Base-by-base conservation (phyloP, 2,888 invertebrate species). In the Spialia ferax region DNA sequence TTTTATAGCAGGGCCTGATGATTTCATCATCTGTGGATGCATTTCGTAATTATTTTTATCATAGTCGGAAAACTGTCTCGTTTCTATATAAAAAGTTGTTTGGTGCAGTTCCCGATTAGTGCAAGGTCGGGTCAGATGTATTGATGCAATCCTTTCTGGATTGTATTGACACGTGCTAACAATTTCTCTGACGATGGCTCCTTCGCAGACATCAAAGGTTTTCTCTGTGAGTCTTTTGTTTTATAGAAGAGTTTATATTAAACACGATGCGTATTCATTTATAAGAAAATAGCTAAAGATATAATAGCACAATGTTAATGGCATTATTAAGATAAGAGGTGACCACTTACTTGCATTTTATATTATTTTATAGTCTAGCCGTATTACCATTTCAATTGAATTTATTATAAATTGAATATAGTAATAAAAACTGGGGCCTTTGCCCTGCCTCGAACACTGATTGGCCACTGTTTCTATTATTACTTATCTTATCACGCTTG, bases 381-480 rank as follows among this genome's bases (percentile, higher is more conserved):
- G n/a, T 10, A 29, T 45, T 57, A 22, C 45, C 20, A 29, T 29
- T 60, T 11, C 18, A 57, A 29, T 35, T 64, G 35, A 57, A 35
- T 64, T 64, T 15, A 50, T 57, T 64, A 32, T 48, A 26, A 35
- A 57, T 64, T 57, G 35, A 57, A 35, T 50, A n/a, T n/a, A n/a
- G n/a, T n/a, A 50, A 48, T 32, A 48, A 32, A 50, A 32, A 32
- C 56, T 48, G 18, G 35, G 50, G 50, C 57, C 57, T 50, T 64
- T 64, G 57, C 56, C 57, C 64, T 48, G 32, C 48, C 23, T 32
- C 35, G 11, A 18, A 35, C 18, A 32, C 32, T 64, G 64, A 63
- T 57, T 64, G 57, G 48, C 57, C 59, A 50, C 59, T 59, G 65
- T 65, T 50, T 65, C 65, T 65, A 65, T 65, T 65, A 65, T 65